Conservation (phyloP, 1,140 invertebrate genomes). For the Procambarus clarkii region DNA sequence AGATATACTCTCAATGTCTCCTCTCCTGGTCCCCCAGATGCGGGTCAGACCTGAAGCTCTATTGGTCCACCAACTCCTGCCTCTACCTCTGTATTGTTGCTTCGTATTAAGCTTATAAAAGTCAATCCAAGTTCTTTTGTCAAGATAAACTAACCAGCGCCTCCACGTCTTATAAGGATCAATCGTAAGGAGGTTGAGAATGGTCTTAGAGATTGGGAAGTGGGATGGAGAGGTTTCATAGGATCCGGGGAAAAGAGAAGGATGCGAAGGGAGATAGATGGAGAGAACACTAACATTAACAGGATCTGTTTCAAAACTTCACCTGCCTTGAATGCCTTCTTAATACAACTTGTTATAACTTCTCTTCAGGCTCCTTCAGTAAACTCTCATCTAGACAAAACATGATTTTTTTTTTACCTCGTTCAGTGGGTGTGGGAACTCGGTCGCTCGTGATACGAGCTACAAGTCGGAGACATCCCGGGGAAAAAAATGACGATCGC, state of each 20-base stretch:
- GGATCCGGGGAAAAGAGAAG: neutral
- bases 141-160: neutral
- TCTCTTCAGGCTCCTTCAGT: neutral
- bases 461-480: neutral
- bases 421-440: neutral
- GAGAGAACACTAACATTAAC: neutral
- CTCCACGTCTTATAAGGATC: neutral
- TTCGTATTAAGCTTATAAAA: conserved; percentile 6
- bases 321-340: neutral
- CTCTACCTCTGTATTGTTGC: neutral
- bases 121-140: conserved; percentile 3
- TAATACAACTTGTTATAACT: conserved; percentile 10
- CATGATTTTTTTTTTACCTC: conserved; percentile 9
- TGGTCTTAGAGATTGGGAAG: neutral
- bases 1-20: no score
- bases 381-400: conserved; percentile 5
- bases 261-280: neutral
- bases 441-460: neutral
- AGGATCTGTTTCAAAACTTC: neutral
- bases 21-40: neutral
- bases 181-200: neutral
- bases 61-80: neutral
- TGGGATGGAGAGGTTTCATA: neutral
- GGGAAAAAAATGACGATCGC: neutral
- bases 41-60: neutral